A percentile compares a stretch with the other conserved stretches of the same genome.
phyloP scores from a whole-genome alignment of 2,797 vertebrate genomes.

The Intellagama lesueurii region DNA sequence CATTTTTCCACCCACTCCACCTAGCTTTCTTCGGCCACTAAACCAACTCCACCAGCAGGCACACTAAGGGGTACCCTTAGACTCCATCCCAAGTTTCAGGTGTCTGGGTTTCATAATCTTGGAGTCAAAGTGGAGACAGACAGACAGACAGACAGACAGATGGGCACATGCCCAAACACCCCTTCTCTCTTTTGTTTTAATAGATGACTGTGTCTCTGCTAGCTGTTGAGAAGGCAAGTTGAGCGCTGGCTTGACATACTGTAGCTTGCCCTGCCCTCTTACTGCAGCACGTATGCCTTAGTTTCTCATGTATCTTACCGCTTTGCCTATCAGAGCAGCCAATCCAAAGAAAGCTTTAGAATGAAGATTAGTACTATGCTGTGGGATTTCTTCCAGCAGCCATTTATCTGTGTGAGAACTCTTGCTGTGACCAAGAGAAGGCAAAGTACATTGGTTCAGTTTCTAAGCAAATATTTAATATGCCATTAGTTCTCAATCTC shows the following conservation, averaged over 20 bases:
- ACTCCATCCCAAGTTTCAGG: too few species aligned
- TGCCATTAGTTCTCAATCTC: conserved; percentile 6
- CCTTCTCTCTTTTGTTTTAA: too few species aligned
- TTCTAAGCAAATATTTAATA: conserved; percentile 60
- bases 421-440: conserved; percentile 45
- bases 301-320: conserved; percentile 59
- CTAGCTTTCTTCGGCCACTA: too few species aligned
- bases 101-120: too few species aligned
- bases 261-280: conserved; percentile 52
- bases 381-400: conserved; percentile 34
- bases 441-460: conserved; percentile 42
- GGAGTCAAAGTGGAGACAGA: too few species aligned
- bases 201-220: conserved; percentile 46
- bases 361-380: conserved; percentile 48
- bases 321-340: conserved; percentile 40
- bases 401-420: conserved; percentile 48
- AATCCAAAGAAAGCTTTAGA: conserved; percentile 55
- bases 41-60: too few species aligned
- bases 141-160: too few species aligned
- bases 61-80: too few species aligned
- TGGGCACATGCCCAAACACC: too few species aligned
- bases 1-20: not conserved
- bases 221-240: conserved; percentile 47
- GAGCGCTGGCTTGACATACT: conserved; percentile 53
- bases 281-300: conserved; percentile 36